Evolutionary conservation across 2,113 vertebrate species (phyloP).

Genomic region (Rhinopomastus cyanomelas): DNA sequence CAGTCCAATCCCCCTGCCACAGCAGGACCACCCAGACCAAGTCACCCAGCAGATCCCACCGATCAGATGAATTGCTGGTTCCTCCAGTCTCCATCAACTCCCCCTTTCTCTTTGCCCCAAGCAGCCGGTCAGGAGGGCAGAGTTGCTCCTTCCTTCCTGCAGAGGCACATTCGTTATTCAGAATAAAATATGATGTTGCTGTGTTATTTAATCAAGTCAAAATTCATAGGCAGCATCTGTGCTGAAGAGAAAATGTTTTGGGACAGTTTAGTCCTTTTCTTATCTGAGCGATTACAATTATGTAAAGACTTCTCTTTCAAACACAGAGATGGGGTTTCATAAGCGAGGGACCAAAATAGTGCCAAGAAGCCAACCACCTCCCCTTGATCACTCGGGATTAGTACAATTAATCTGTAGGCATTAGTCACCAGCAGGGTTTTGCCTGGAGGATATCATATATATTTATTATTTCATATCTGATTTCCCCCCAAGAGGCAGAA

Average conservation of each 20-base stretch:
- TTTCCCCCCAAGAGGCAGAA: slow-evolving; percentile 23
- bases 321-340: slow-evolving; percentile 52
- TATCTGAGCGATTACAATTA: slow-evolving; percentile 50
- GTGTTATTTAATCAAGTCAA: slow-evolving; percentile 40
- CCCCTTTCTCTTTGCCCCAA: neutral
- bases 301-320: slow-evolving; percentile 54
- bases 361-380: slow-evolving; percentile 31
- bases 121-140: neutral
- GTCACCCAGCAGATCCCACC: neutral
- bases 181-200: neutral
- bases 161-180: neutral
- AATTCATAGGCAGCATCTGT: slow-evolving; percentile 63
- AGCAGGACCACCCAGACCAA: too few species aligned
- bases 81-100: neutral
- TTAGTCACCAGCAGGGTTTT: slow-evolving; percentile 43
- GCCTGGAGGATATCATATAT: slow-evolving; percentile 36
- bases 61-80: neutral
- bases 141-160: neutral
- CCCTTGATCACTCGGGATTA: slow-evolving; percentile 19
- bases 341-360: slow-evolving; percentile 26
- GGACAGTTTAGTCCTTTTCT: slow-evolving; percentile 63
- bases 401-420: slow-evolving; percentile 65
- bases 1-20: too few species aligned
- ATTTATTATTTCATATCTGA: slow-evolving; percentile 67
- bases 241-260: slow-evolving; percentile 51